Conservation (phyloP, 2,888 invertebrate genomes). For the Pardosa pseudoannulata region DNA sequence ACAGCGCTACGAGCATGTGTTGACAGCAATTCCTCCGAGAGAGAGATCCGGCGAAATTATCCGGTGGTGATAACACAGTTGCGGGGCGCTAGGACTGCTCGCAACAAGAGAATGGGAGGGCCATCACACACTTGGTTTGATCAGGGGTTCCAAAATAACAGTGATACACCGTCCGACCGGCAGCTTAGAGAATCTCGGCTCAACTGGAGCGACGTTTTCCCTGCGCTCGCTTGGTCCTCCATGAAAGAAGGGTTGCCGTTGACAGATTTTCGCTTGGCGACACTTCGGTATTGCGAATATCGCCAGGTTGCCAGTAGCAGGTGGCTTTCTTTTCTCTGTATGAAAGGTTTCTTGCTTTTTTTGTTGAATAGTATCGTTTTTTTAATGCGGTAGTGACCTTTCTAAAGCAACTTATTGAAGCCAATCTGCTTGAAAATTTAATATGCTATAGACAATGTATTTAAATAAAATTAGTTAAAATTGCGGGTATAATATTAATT, state of each 20-base stretch:
- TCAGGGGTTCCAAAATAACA: not conserved
- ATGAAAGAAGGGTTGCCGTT: conserved; percentile 34
- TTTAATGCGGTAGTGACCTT: no score
- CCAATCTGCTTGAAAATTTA: no score
- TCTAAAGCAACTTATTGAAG: no score
- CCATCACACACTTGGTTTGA: not conserved
- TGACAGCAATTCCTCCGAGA: not conserved
- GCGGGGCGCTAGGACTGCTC: no score
- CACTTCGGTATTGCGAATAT: not conserved
- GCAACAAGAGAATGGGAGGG: not conserved
- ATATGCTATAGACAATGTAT: no score
- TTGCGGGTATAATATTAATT: no score
- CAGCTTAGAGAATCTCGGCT: not conserved
- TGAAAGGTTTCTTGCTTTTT: not conserved
- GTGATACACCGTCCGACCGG: not conserved
- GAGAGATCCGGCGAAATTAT: not conserved
- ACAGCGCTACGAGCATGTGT: not conserved
- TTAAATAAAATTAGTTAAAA: no score
- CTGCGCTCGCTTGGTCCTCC: conserved; percentile 10
- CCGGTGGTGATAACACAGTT: no score
- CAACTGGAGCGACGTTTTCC: not conserved
- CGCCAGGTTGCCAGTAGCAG: conserved; percentile 30
- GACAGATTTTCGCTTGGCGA: conserved; percentile 24
- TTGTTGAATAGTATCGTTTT: not conserved
- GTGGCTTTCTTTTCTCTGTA: conserved; percentile 14